Base-by-base conservation (phyloP, 2,888 invertebrate species). In the Orchestes rusci region DNA sequence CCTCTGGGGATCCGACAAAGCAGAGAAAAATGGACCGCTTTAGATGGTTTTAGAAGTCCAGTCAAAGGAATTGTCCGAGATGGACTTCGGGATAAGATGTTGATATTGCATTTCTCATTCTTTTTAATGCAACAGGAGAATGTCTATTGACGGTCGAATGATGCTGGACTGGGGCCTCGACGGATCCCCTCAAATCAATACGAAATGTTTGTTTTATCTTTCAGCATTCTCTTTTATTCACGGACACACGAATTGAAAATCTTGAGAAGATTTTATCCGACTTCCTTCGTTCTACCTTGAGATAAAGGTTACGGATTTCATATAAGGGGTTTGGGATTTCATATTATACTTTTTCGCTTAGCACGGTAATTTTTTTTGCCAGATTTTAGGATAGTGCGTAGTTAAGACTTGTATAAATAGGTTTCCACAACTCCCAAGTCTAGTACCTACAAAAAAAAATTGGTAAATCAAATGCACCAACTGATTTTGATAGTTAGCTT, bases 51-150 rank as follows among this genome's bases (percentile, higher is more conserved):
- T 45, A 58, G 56, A 59, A 56, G 61, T 62, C 61, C 61, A 59
- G 62, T 63, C 62, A 63, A 63, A 63, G 61, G 61, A 58, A 61
- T 60, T 56, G 60, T 59, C 60, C 58, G 56, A 62, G 61, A 62
- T 62, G 62, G 61, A 61, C 62, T 48, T 48, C 48, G 52, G 55
- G 60, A 62, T 62, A 58, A 60, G 62, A 60, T 63, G 63, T 63
- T 63, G 67, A 67, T 67, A 66, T 70, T 69, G 68, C 68, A 69
- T 70, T 68, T 69, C 68, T 67, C 66, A 66, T 68, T 68, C 68
- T 66, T 66, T 68, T 67, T 68, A 68, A 69, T 69, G 69, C 69
- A 69, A 67, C 66, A 65, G 64, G 63, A 66, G 63, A 60, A 57
- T 58, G 53, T 55, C 56, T 56, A 54, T 55, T 52, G 49, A 47